Conservation (phyloP, 2,797 vertebrate genomes). For the Microhierax caerulescens region DNA sequence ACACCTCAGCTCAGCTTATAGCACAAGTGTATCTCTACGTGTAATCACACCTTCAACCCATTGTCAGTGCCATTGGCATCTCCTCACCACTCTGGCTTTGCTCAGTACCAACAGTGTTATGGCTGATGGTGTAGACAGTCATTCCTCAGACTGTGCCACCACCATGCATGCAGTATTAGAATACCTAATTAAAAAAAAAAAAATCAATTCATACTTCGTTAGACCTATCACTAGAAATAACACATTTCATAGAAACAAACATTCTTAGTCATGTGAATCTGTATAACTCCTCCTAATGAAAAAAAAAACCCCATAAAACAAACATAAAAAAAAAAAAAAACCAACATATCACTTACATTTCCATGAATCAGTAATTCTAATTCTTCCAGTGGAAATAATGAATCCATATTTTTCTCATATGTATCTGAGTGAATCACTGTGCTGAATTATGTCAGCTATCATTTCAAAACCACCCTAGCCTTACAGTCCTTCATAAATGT, state of each 20-base stretch:
- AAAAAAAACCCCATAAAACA: neutral
- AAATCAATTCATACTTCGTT: neutral
- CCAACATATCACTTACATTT: neutral
- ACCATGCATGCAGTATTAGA: neutral
- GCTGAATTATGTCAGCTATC: neutral
- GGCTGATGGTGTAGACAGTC: neutral
- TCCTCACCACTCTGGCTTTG: neutral
- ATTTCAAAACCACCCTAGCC: neutral
- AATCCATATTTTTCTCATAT: neutral
- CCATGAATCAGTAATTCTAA: neutral
- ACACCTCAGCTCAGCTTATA: neutral
- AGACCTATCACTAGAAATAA: neutral
- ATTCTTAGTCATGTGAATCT: neutral
- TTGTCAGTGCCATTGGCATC: neutral
- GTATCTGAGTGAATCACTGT: neutral
- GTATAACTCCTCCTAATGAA: neutral
- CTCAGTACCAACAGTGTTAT: neutral
- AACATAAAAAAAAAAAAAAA: constrained; percentile 23
- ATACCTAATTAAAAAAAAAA: neutral
- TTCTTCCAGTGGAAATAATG: neutral
- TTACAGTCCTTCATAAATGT: neutral
- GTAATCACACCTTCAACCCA: neutral
- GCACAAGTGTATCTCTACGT: neutral
- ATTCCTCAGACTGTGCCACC: neutral
- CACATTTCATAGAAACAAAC: neutral